phyloP scores from a whole-genome alignment of 64 coral and sea anemone species.

The Trachythela sp. region DNA sequence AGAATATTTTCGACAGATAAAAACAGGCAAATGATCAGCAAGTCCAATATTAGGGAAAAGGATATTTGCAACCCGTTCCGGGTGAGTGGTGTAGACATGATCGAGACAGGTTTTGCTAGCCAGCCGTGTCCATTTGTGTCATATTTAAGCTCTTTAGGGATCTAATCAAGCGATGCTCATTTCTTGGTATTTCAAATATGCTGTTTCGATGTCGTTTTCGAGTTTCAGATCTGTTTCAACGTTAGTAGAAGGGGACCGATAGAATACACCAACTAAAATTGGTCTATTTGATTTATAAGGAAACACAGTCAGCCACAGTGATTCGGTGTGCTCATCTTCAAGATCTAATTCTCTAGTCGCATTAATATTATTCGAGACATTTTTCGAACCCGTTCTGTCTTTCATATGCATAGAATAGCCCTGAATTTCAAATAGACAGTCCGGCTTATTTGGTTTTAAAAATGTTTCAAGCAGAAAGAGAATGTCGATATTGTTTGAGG shows the following conservation, averaged over 20 bases:
- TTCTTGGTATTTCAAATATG: slow-evolving; percentile 45
- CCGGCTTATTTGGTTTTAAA: slow-evolving; percentile 16
- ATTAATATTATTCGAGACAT: too few species aligned
- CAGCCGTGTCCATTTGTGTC: slow-evolving; percentile 44
- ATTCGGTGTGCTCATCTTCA: slow-evolving; percentile 34
- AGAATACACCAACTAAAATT: slow-evolving; percentile 16
- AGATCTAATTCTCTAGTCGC: background rate
- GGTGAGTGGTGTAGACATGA: slow-evolving; percentile 42
- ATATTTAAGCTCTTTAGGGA: too few species aligned
- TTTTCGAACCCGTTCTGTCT: background rate
- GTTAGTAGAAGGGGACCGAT: slow-evolving; percentile 25
- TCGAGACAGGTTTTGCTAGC: slow-evolving; percentile 46
- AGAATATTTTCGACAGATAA: slow-evolving; percentile 50
- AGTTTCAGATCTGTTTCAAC: slow-evolving; percentile 12
- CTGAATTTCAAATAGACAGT: slow-evolving; percentile 10
- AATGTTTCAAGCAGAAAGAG: slow-evolving; percentile 29
- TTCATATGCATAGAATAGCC: slow-evolving; percentile 12
- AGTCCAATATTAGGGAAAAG: slow-evolving; percentile 52
- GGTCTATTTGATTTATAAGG: slow-evolving; percentile 35
- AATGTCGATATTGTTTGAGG: background rate
- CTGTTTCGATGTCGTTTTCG: slow-evolving; percentile 35
- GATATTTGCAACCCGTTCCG: slow-evolving; percentile 6
- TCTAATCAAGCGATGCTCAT: slow-evolving; percentile 12
- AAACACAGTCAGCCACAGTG: slow-evolving; percentile 25
- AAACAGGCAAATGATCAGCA: slow-evolving; percentile 56